Evolutionary conservation across 1,140 invertebrate genomes (phyloP).

Genomic region (Drosophila grimshawi): DNA sequence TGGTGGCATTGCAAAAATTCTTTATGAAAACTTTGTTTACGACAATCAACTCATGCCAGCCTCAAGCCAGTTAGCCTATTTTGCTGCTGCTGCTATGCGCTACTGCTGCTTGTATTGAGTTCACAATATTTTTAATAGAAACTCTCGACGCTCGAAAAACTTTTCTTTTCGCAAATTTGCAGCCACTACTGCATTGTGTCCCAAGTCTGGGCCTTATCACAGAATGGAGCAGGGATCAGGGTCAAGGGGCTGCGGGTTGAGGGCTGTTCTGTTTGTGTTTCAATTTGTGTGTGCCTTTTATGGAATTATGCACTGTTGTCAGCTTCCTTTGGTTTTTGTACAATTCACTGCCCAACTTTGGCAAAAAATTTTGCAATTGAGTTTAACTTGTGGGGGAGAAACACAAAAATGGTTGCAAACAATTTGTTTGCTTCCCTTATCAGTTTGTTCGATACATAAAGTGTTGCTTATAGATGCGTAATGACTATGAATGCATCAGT

Average conservation of each 20-base stretch:
- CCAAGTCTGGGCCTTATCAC: constrained; percentile 3
- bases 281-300: constrained; percentile 79
- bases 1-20: constrained; percentile 62
- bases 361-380: constrained; percentile 46
- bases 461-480: background rate
- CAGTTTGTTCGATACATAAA: constrained; percentile 6
- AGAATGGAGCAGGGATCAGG: background rate
- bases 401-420: constrained; percentile 13
- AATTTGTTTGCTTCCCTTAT: background rate
- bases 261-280: constrained; percentile 68
- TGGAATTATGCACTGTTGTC: constrained; percentile 79
- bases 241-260: background rate
- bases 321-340: constrained; percentile 48
- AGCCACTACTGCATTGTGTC: constrained; percentile 46
- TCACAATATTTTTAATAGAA: constrained; percentile 82
- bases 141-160: constrained; percentile 59
- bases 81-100: constrained; percentile 11
- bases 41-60: constrained; percentile 65
- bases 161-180: constrained; percentile 64
- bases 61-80: constrained; percentile 15
- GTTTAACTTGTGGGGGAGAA: constrained; percentile 32
- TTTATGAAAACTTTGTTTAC: constrained; percentile 80
- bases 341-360: constrained; percentile 19
- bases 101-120: constrained; percentile 61
- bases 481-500: background rate